A percentile compares a stretch with the other conserved stretches of the same genome.
Conservation (phyloP, 2,113 vertebrate genomes). For the Calidris pygmaea region DNA sequence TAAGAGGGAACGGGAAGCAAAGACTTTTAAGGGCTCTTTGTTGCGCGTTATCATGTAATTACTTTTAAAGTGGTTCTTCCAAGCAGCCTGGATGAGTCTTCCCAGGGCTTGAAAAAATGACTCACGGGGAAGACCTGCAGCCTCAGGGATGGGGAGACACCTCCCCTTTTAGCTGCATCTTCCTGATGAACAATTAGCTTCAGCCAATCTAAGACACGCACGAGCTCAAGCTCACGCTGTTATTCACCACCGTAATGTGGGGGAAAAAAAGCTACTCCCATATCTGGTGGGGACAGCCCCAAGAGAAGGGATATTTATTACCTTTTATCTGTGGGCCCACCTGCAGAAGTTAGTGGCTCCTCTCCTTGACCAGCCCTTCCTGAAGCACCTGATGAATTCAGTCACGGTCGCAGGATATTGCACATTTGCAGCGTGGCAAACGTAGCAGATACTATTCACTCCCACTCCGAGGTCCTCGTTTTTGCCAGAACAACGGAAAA, state of each 20-base stretch:
- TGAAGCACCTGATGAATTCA: not conserved
- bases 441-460: rapidly evolving
- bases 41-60: not conserved
- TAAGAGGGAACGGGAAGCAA: not conserved
- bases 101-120: not conserved
- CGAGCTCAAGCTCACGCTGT: not conserved
- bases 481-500: not conserved
- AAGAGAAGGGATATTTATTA: not conserved
- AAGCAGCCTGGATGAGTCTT: not conserved
- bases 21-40: not conserved
- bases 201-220: not conserved
- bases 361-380: not conserved
- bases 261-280: rapidly evolving
- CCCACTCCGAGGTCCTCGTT: not conserved
- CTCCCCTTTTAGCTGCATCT: not conserved
- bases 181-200: not conserved
- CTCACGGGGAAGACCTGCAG: not conserved
- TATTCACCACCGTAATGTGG: not conserved
- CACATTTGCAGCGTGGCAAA: not conserved
- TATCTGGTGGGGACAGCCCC: not conserved
- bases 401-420: rapidly evolving
- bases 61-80: not conserved
- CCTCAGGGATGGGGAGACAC: not conserved
- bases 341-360: not conserved
- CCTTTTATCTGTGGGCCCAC: not conserved